A percentile compares a stretch with the other conserved stretches of the same genome.
Conservation (phyloP, 2,797 vertebrate genomes). For the Eospalax fontanierii region DNA sequence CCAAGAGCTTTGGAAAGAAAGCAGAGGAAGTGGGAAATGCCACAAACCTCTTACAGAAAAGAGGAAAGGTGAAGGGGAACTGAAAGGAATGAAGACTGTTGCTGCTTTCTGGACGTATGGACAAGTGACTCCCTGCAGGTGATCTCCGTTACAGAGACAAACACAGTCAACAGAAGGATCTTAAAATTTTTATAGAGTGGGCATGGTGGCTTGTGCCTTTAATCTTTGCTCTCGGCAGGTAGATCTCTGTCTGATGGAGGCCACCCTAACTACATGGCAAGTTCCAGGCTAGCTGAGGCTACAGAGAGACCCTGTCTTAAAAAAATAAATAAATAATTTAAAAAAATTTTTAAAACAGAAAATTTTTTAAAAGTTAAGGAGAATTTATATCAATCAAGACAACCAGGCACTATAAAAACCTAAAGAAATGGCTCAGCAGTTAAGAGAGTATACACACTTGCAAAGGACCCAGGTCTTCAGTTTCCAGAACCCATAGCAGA, state of each 20-base stretch:
- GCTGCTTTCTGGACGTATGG: background rate
- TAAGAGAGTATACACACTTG: background rate
- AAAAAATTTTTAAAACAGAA: too few relatives aligned
- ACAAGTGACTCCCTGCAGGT: background rate
- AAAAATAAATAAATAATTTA: too few relatives aligned
- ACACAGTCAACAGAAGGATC: background rate
- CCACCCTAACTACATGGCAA: too few relatives aligned
- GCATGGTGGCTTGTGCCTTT: too few relatives aligned
- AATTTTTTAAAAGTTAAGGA: too few relatives aligned
- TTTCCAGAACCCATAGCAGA: background rate
- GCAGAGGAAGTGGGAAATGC: background rate
- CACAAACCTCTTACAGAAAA: background rate
- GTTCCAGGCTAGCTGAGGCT: too few relatives aligned
- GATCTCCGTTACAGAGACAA: background rate
- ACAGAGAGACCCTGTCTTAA: too few relatives aligned
- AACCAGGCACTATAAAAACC: background rate
- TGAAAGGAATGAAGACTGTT: background rate
- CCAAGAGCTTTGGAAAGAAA: background rate
- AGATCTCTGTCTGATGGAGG: too few relatives aligned
- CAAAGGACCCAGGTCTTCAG: background rate
- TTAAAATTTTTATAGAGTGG: background rate
- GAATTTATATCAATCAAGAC: slow-evolving; percentile 23
- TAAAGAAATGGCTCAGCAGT: background rate
- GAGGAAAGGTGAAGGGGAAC: background rate
- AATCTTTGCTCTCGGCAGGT: too few relatives aligned